Percentiles rank a stretch among this genome's conserved stretches.
Evolutionary conservation across 2,113 vertebrate genomes (phyloP).

Genomic region (Sylvilagus bachmani): DNA sequence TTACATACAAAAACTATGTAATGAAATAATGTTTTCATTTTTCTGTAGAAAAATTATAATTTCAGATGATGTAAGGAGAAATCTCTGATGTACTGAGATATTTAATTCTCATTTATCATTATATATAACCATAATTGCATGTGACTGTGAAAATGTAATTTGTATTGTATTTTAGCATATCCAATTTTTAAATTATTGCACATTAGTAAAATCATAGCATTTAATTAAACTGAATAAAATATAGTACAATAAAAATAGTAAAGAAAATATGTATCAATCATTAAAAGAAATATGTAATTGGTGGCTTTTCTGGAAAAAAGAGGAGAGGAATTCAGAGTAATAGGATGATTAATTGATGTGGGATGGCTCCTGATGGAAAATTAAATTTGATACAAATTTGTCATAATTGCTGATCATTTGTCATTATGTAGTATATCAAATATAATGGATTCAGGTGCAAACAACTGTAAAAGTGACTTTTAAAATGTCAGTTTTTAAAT

Average conservation of each 20-base stretch:
- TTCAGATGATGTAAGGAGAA: conserved; percentile 16
- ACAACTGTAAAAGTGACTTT: conserved; percentile 33
- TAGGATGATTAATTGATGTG: conserved; percentile 70
- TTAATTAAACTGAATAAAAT: conserved; percentile 74
- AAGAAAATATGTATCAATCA: conserved; percentile 51
- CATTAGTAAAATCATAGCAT: conserved; percentile 3
- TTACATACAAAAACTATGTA: conserved; percentile 57
- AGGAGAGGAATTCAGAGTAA: conserved; percentile 44
- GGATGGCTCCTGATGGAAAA: conserved; percentile 62
- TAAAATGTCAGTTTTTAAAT: conserved; percentile 56
- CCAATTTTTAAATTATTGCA: conserved; percentile 63
- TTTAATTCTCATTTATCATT: conserved; percentile 57
- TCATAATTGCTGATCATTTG: conserved; percentile 62
- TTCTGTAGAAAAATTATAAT: conserved; percentile 53
- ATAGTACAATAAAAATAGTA: conserved; percentile 60
- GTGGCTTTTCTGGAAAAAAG: conserved; percentile 49
- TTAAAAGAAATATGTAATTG: conserved; percentile 45
- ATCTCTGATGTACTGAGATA: conserved; percentile 47
- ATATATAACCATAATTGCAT: conserved; percentile 15
- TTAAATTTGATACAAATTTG: conserved; percentile 54
- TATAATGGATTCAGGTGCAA: conserved; percentile 18
- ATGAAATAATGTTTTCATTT: conserved; percentile 44
- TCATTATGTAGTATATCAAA: conserved; percentile 56
- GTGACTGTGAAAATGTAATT: conserved; percentile 49
- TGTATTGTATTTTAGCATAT: conserved; percentile 57